Conservation (phyloP, 2,113 vertebrate species). For the Paralichthys olivaceus region DNA sequence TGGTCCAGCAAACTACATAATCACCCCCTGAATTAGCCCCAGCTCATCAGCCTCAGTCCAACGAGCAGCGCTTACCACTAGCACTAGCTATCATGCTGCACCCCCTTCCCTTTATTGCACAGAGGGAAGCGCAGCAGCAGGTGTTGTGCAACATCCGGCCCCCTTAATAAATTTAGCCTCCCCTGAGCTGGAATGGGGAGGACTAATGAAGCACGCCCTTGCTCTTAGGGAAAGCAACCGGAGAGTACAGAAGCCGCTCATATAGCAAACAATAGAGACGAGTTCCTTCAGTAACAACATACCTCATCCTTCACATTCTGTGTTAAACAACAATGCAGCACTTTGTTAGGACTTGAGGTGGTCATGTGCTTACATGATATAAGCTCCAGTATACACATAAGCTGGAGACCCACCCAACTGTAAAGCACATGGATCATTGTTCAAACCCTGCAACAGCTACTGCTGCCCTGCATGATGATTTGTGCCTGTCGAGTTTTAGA, state of each 20-base stretch:
- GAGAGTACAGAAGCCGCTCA: constrained; percentile 13
- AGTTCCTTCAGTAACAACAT: constrained; percentile 31
- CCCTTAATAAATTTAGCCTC: constrained; percentile 92
- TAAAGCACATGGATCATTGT: constrained; percentile 35
- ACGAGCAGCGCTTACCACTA: constrained; percentile 92
- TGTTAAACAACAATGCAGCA: constrained; percentile 34
- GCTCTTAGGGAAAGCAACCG: constrained; percentile 71
- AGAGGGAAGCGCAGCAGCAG: constrained; percentile 91
- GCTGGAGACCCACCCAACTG: constrained; percentile 46
- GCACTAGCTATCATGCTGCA: constrained; percentile 84
- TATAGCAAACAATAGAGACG: constrained; percentile 8
- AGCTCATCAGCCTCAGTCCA: constrained; percentile 99
- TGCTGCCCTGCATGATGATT: neutral
- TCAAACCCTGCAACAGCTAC: constrained; percentile 15
- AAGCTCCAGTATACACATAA: constrained; percentile 38
- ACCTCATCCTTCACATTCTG: constrained; percentile 23
- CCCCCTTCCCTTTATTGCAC: constrained; percentile 86
- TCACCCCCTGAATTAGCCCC: constrained; percentile 98
- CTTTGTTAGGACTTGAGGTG: constrained; percentile 40
- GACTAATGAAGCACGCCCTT: constrained; percentile 92
- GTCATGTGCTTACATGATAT: constrained; percentile 46
- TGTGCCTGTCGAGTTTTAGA: constrained; percentile 19
- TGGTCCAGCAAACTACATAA: constrained; percentile 99
- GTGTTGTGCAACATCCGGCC: constrained; percentile 94
- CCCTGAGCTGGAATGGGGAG: constrained; percentile 73